Evolutionary conservation across 2,888 invertebrate genomes (phyloP).

Genomic region (Cosmorhoe ocellata): DNA sequence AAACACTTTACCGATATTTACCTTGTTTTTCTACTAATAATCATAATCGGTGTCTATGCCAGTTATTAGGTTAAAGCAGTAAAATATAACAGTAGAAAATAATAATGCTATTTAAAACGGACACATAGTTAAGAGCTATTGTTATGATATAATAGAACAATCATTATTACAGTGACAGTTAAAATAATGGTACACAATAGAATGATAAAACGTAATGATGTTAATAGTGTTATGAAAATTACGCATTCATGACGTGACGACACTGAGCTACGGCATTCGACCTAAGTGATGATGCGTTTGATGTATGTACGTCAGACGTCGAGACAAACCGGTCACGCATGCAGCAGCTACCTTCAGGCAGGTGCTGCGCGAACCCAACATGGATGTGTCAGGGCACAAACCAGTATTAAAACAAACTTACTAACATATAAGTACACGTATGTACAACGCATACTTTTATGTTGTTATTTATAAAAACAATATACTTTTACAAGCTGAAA

Average conservation of each 20-base stretch:
- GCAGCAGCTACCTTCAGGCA: constrained; percentile 25
- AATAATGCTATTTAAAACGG: constrained; percentile 22
- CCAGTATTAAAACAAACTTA: constrained; percentile 38
- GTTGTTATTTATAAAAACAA: no score
- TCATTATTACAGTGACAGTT: constrained; percentile 27
- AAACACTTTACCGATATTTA: no score
- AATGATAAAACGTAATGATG: constrained; percentile 30
- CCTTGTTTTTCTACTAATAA: no score
- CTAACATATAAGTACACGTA: constrained; percentile 9
- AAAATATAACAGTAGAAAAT: constrained; percentile 7
- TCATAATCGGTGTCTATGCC: no score
- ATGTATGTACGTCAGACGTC: constrained; percentile 14
- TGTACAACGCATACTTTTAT: no score
- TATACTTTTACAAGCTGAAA: no score
- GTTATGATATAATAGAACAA: constrained; percentile 26
- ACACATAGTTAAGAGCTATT: constrained; percentile 13
- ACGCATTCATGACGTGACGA: constrained; percentile 33
- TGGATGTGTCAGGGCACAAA: constrained; percentile 61
- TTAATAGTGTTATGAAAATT: constrained; percentile 37
- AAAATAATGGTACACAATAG: constrained; percentile 25
- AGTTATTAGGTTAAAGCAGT: no score
- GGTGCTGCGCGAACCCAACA: constrained; percentile 56
- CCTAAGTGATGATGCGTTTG: constrained; percentile 30
- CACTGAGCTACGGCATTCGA: constrained; percentile 26
- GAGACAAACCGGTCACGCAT: constrained; percentile 50